Conservation (phyloP, 2,888 invertebrate species). For the Bembecia ichneumoniformis region DNA sequence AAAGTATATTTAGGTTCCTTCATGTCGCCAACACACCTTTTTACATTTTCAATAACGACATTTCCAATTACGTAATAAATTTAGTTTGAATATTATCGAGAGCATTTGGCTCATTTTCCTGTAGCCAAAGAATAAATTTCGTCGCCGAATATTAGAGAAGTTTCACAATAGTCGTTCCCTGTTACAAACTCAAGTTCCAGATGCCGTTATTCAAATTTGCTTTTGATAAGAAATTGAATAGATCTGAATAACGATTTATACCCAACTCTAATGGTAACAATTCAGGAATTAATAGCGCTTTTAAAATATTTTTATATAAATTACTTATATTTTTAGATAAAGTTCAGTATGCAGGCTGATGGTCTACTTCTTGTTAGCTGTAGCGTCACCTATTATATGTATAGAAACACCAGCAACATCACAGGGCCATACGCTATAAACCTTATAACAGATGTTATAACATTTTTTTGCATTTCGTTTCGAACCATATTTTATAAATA, state of each 20-base stretch:
- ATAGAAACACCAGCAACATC: too few relatives aligned
- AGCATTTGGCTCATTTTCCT: conserved; percentile 46
- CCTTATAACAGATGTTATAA: too few relatives aligned
- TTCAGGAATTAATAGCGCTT: conserved; percentile 3
- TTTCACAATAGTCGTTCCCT: conserved; percentile 53
- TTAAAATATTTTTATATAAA: neutral
- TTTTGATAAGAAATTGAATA: conserved; percentile 61
- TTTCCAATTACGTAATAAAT: neutral
- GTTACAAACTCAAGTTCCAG: conserved; percentile 43
- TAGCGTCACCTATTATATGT: too few relatives aligned
- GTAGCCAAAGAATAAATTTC: conserved; percentile 56
- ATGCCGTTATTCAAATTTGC: conserved; percentile 58
- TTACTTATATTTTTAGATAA: too few relatives aligned
- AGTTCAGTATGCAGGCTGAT: too few relatives aligned
- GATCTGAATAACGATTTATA: conserved; percentile 44
- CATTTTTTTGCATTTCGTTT: too few relatives aligned
- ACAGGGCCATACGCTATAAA: too few relatives aligned
- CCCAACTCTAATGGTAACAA: conserved; percentile 31
- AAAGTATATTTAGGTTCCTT: too few relatives aligned
- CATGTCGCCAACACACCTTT: too few relatives aligned
- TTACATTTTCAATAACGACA: too few relatives aligned
- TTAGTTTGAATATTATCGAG: conserved; percentile 4
- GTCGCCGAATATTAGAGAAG: conserved; percentile 59
- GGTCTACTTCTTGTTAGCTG: too few relatives aligned
- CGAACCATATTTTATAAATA: too few relatives aligned